These are phyloP conservation scores for Forficula auricularia DNA, from an alignment of 1,140 invertebrate species.

Conservation along the genomic window DNA sequence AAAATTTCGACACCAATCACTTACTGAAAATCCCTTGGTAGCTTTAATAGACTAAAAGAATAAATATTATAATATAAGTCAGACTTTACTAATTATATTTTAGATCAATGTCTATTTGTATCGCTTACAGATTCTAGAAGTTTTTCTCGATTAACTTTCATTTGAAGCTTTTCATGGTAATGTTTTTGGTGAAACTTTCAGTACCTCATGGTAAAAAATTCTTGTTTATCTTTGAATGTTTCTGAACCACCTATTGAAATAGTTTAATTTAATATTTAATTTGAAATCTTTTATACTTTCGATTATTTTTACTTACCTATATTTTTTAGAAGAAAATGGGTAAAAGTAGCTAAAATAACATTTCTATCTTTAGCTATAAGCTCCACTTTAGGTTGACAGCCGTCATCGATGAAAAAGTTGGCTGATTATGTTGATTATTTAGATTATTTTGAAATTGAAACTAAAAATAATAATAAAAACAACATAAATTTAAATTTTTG, in stretches of 20 bases:
- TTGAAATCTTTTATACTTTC: not conserved
- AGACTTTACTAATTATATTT: too few species aligned
- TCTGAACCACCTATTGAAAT: slow-evolving; percentile 56
- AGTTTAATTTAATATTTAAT: not conserved
- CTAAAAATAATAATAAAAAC: slow-evolving; percentile 23
- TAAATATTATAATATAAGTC: not conserved
- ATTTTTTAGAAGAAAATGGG: slow-evolving; percentile 82
- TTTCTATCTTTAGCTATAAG: slow-evolving; percentile 67
- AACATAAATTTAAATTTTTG: slow-evolving; percentile 2
- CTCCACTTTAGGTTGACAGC: slow-evolving; percentile 69
- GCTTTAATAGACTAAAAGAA: slow-evolving; percentile 53
- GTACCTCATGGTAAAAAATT: slow-evolving; percentile 79
- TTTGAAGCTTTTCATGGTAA: slow-evolving; percentile 62
- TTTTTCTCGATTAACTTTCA: slow-evolving; percentile 65
- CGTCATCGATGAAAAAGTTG: slow-evolving; percentile 70
- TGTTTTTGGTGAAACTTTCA: slow-evolving; percentile 68
- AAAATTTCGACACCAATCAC: slow-evolving; percentile 85
- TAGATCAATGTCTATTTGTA: too few species aligned
- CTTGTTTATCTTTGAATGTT: slow-evolving; percentile 88
- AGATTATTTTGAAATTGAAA: slow-evolving; percentile 36
- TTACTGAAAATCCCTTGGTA: slow-evolving; percentile 58
- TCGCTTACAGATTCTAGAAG: slow-evolving; percentile 57
- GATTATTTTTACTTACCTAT: slow-evolving; percentile 38
- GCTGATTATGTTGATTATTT: slow-evolving; percentile 24
- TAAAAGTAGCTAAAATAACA: slow-evolving; percentile 81